phyloP scores from a whole-genome alignment of 2,797 vertebrate genomes.

The Amphiprion clarkii region DNA sequence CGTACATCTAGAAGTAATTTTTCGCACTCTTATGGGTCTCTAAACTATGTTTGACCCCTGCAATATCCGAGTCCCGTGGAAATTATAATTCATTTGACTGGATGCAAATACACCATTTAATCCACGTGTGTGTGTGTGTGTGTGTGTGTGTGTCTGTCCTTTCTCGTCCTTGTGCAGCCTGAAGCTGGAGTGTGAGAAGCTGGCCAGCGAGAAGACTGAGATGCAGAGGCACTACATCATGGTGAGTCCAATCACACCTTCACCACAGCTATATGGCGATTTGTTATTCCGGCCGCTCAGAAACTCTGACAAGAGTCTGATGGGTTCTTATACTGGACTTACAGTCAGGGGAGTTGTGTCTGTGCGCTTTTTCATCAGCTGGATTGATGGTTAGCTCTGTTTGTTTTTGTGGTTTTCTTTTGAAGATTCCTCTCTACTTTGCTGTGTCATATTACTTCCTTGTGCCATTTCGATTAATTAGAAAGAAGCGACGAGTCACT shows the following conservation, averaged over 20 bases:
- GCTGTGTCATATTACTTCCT: conserved; percentile 1
- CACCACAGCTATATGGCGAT: conserved; percentile 13
- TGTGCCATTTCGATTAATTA: not conserved
- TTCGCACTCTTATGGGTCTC: conserved; percentile 12
- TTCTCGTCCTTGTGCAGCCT: conserved; percentile 84
- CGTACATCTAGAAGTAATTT: conserved; percentile 6
- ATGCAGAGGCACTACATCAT: conserved; percentile 99
- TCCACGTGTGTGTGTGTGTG: conserved; percentile 1
- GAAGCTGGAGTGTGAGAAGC: conserved; percentile 98
- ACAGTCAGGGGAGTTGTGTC: conserved; percentile 31
- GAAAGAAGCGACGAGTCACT: too few species aligned
- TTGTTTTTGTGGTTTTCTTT: conserved; percentile 13
- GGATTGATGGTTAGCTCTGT: conserved; percentile 15
- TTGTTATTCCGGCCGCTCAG: conserved; percentile 21
- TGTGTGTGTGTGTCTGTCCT: not conserved
- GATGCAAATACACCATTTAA: conserved; percentile 49
- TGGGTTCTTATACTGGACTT: conserved; percentile 21
- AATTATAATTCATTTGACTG: conserved; percentile 51
- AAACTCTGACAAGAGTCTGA: conserved; percentile 31
- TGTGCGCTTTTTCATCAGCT: conserved; percentile 8
- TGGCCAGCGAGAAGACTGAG: conserved; percentile 98
- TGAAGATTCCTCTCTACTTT: not conserved
- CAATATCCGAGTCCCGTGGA: conserved; percentile 28
- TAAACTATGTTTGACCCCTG: conserved; percentile 50
- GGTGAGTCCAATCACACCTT: conserved; percentile 84